Evolutionary conservation across 2,888 invertebrate genomes (phyloP), one percentile per base, ranked within the genome.

Genomic region (Sarcophaga variegata): DNA sequence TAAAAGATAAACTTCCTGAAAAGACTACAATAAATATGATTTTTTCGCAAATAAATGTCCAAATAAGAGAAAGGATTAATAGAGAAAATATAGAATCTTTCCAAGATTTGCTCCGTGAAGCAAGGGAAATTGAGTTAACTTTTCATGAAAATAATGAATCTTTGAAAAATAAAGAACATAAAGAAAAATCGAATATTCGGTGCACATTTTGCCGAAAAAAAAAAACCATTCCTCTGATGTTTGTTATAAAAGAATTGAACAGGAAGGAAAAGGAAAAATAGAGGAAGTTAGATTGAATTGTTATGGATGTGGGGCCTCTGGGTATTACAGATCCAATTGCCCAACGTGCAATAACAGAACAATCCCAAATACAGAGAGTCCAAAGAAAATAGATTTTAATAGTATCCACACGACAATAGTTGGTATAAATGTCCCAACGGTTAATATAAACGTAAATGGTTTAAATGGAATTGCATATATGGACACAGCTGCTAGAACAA

Each of bases 401-500:
- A 60, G 66, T 4, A 45, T 78, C 11, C 82, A 77, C 27, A 77
- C 71, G 6, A 76, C 76, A 60, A 14, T 76, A 54, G 76, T 76
- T 3, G 76, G 76, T 17, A 59, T 80, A 59, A 82, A 86, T 71
- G 82, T 83, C 4, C 87, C 81, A 22, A 63, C 79, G 2, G 81
- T 87, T 2, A 25, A 64, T 6, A 75, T 87, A 49, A 47, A 84
- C 17, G 77, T 87, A 22, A 75, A 63, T 47, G 78, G 81, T 8
- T 70, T 83, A 20, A 67, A 79, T 12, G 79, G 86, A 14, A 69
- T 67, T 20, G 85, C 85, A 4, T 85, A 83, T 47, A 72, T 88
- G 20, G 88, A 87, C 66, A 87, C 85, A 37, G 85, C 87, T 37
- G 88, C 85, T 5, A 67, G 85, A 64, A 87, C 86, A 70, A 88